These are phyloP conservation scores for Synanthedon andrenaeformis DNA, from an alignment of 2,888 invertebrate species.

Conservation along the genomic window DNA sequence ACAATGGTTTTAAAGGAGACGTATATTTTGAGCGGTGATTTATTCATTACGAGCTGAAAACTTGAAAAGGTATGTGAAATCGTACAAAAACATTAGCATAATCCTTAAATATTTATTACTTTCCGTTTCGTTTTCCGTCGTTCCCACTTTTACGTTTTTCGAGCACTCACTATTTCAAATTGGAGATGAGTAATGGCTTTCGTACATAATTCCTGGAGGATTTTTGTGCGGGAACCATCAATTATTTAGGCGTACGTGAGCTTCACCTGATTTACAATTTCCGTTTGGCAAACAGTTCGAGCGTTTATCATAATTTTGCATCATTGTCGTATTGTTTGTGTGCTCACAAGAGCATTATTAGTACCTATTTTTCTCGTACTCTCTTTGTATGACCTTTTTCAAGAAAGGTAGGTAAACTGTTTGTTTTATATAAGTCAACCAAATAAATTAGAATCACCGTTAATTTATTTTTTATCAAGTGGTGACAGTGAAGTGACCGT, in stretches of 20 bases:
- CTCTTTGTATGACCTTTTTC: too few relatives aligned
- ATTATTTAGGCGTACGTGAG: slow-evolving; percentile 51
- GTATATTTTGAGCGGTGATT: too few relatives aligned
- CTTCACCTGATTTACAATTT: slow-evolving; percentile 46
- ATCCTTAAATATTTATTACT: background rate
- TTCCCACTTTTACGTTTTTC: slow-evolving; percentile 8
- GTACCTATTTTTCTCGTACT: background rate
- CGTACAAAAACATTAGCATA: background rate
- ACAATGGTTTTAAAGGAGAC: too few relatives aligned
- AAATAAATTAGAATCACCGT: too few relatives aligned
- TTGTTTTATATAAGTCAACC: too few relatives aligned
- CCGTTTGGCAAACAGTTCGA: slow-evolving; percentile 22
- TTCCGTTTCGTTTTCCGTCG: background rate
- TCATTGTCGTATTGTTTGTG: slow-evolving; percentile 1
- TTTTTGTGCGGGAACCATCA: slow-evolving; percentile 45
- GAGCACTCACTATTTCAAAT: slow-evolving; percentile 34
- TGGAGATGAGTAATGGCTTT: slow-evolving; percentile 43
- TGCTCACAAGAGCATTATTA: slow-evolving; percentile 1
- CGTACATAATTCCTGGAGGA: slow-evolving; percentile 46
- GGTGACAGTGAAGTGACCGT: too few relatives aligned
- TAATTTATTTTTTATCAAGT: too few relatives aligned
- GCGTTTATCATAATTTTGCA: slow-evolving; percentile 17
- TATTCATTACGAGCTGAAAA: too few relatives aligned
- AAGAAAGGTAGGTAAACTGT: too few relatives aligned
- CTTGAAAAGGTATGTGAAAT: background rate